A percentile compares a stretch with the other conserved stretches of the same genome.
These are phyloP conservation scores for Aplochiton taeniatus DNA, from an alignment of 2,797 vertebrate species.

Conservation along the genomic window DNA sequence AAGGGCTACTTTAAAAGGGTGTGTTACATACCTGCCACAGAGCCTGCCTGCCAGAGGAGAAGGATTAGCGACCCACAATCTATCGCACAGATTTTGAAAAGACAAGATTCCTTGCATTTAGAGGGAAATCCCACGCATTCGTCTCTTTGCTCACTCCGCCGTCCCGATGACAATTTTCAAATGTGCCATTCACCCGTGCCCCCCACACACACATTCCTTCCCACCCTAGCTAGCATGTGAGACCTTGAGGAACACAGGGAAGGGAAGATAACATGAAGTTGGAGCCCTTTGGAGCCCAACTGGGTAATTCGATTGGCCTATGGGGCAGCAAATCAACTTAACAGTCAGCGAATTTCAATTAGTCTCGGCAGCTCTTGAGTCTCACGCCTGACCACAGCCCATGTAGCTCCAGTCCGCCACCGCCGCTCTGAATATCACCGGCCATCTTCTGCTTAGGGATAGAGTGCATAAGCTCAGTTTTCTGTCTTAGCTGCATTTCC, in stretches of 20 bases:
- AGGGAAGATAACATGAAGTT: constrained; percentile 53
- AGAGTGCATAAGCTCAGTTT: too few species aligned
- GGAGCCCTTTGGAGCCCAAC: constrained; percentile 44
- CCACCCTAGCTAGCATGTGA: constrained; percentile 29
- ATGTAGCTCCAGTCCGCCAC: constrained; percentile 17
- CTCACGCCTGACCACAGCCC: constrained; percentile 23
- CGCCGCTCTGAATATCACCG: constrained; percentile 19
- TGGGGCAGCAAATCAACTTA: constrained; percentile 60
- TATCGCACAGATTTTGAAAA: constrained; percentile 33
- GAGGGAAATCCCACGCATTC: constrained; percentile 9
- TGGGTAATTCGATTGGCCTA: constrained; percentile 58
- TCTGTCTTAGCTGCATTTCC: constrained; percentile 36
- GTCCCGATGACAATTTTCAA: constrained; percentile 24
- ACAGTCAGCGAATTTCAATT: constrained; percentile 65
- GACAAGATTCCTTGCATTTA: constrained; percentile 19
- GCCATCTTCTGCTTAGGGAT: too few species aligned
- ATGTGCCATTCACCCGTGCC: constrained; percentile 3
- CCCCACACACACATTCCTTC: constrained; percentile 33
- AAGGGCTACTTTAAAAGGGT: constrained; percentile 59
- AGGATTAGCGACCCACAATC: constrained; percentile 21
- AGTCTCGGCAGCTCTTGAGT: constrained; percentile 41
- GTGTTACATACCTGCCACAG: constrained; percentile 33
- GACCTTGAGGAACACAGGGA: constrained; percentile 32
- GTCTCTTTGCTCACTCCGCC: constrained; percentile 1
- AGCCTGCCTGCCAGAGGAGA: constrained; percentile 34